Evolutionary conservation across 2,888 invertebrate species (phyloP), one percentile per base, ranked within the genome.

Genomic region (Agriopis leucophaearia): DNA sequence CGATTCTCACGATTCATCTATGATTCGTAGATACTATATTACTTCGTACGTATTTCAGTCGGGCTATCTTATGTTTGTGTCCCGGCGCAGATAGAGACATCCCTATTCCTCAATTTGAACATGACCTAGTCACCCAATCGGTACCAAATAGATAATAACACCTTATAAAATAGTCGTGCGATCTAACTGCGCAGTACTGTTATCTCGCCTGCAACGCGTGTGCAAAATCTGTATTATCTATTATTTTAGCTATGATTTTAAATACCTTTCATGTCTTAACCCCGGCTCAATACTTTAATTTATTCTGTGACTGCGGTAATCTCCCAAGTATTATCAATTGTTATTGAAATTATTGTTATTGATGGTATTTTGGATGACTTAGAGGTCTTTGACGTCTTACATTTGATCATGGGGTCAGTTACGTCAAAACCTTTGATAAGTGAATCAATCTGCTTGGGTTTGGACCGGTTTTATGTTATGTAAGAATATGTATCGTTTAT

Each of bases 91-190:
- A 45, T 45, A 45, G 44, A 45, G 15, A 48, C n/a, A n/a, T 36
- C 38, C 52, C 38, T 54, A 16, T 54, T 8, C 45, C 18, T 74
- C 76, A 74, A 78, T 78, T 79, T 65, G 64, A 50, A 59, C 69
- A 73, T 75, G 78, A 81, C 80, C 81, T 74, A 78, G 68, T 78
- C 77, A 74, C 70, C 70, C 66, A 63, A 55, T 67, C 73, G 74
- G 73, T 68, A 71, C 64, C 76, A 79, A 79, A 73, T 77, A 73
- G 76, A 82, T 83, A 78, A 82, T 81, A 57, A 44, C 62, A 69
- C 70, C 69, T 69, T 63, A 70, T 65, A 62, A 62, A 65, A 15
- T 42, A 71, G 63, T 71, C 66, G 62, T 69, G 57, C 69, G 64
- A 73, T 64, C 64, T 48, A 68, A 77, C 78, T 82, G 62, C 82